These are phyloP conservation scores for Microctenopoma lineatum DNA, from an alignment of 2,797 vertebrate genomes.

Conservation along the genomic window DNA sequence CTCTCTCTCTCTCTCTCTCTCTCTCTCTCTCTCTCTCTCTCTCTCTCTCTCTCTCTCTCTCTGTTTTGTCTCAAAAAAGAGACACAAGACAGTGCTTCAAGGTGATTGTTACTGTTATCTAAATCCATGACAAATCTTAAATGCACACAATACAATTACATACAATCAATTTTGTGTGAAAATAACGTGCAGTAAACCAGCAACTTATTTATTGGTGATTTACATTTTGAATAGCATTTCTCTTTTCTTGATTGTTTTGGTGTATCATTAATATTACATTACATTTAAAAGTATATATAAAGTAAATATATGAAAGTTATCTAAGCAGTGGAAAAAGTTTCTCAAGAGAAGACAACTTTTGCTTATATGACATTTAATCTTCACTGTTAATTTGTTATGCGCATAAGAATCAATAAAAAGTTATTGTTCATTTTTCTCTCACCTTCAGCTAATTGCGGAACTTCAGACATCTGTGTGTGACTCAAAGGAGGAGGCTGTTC, in stretches of 20 bases:
- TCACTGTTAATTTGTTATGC: constrained; percentile 8
- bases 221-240: constrained; percentile 40
- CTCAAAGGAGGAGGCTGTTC: constrained; percentile 85
- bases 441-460: constrained; percentile 86
- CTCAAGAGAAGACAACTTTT: not conserved
- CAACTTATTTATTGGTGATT: constrained; percentile 30
- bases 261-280: not conserved
- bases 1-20: not conserved
- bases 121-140: constrained; percentile 42
- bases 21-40: no score
- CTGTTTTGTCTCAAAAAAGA: constrained; percentile 56
- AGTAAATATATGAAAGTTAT: not conserved
- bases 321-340: not conserved
- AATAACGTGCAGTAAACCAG: constrained; percentile 36
- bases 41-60: constrained; percentile 28
- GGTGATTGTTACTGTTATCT: constrained; percentile 53
- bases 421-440: not conserved
- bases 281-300: constrained; percentile 9
- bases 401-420: constrained; percentile 1
- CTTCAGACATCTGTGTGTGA: constrained; percentile 86
- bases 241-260: constrained; percentile 12
- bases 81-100: constrained; percentile 58
- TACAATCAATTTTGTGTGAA: constrained; percentile 21
- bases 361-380: not conserved
- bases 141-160: not conserved